Evolutionary conservation across 2,113 vertebrate species (phyloP), one percentile per base, ranked within the genome.

Genomic region (Myrmecophaga tridactyla): DNA sequence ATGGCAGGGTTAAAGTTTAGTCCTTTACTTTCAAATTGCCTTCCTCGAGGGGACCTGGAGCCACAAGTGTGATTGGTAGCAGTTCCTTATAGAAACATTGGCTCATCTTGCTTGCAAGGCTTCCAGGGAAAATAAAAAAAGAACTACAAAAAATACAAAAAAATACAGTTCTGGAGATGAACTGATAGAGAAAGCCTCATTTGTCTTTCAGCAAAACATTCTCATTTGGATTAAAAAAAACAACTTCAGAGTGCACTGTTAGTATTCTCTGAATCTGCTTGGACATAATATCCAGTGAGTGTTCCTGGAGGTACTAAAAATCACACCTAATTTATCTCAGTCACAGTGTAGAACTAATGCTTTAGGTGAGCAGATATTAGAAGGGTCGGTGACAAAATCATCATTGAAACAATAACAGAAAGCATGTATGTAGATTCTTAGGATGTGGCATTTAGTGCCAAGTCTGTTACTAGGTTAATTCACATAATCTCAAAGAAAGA

Each of bases 1-100:
- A 69, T 62, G 72, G 20, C 31, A 92, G 90, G 62, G 65, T 94
- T 87, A 72, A 92, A 92, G 76, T 92, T 87, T 77, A 96, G 76
- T 21, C 56, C 89, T 53, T 80, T 92, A 48, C 46, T 95, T 95
- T 77, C 93, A 92, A 93, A 90, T 41, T 85, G 39, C 65, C 63
- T 94, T 94, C 82, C 43, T 77, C 41, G 43, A 63, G 58, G 29
- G 36, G 53, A 80, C 73, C 51, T 56, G 20, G 39, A 92, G 43
- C 29, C 92, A 18, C n/a, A 77, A 69, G 17, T 48, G 3, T 53
- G 12, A 81, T 31, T 36, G 3, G 4, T 20, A 78, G 39, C 25
- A 29, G 4, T 67, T n/a, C 77, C 77, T 81, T 60, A 20, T 0
- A 72, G 53, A 53, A 94, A 65, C 15, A n/a, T 31, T 75, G 70